These are phyloP conservation scores for Tortrix viridana DNA, from an alignment of 2,888 invertebrate species.

Conservation along the genomic window DNA sequence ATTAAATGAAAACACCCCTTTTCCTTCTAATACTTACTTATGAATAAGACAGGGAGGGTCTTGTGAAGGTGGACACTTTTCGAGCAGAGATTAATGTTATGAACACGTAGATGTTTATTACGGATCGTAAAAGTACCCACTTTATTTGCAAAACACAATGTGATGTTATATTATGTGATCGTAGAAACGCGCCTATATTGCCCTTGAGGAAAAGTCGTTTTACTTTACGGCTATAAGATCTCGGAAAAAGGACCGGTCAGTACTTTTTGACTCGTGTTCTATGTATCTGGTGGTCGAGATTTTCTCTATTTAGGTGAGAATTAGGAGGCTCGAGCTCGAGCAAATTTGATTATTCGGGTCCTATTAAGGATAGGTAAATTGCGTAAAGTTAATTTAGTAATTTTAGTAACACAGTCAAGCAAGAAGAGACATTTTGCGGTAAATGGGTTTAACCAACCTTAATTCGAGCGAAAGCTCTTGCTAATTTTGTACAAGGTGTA, in stretches of 20 bases:
- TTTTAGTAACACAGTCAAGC: constrained; percentile 43
- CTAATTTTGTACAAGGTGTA: constrained; percentile 26
- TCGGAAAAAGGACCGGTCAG: too few species aligned
- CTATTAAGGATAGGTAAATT: constrained; percentile 39
- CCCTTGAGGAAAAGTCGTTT: constrained; percentile 6
- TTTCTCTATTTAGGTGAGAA: too few species aligned
- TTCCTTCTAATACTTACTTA: constrained; percentile 19
- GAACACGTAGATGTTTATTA: constrained; percentile 24
- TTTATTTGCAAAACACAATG: constrained; percentile 9
- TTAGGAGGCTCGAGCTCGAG: constrained; percentile 44
- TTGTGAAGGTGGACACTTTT: constrained; percentile 24
- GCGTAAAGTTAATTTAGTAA: constrained; percentile 46
- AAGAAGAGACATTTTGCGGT: constrained; percentile 31
- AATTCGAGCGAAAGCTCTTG: constrained; percentile 24
- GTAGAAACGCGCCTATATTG: constrained; percentile 10
- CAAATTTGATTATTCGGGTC: constrained; percentile 56
- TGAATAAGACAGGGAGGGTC: constrained; percentile 33
- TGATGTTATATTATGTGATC: constrained; percentile 4
- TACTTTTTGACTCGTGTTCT: too few species aligned
- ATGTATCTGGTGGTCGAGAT: too few species aligned
- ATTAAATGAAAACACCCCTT: constrained; percentile 32
- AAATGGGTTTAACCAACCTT: constrained; percentile 30
- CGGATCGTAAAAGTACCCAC: constrained; percentile 15
- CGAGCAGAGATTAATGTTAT: constrained; percentile 34
- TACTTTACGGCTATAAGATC: background rate